phyloP scores from a whole-genome alignment of 2,797 vertebrate genomes.

The Cryptoprocta ferox region DNA sequence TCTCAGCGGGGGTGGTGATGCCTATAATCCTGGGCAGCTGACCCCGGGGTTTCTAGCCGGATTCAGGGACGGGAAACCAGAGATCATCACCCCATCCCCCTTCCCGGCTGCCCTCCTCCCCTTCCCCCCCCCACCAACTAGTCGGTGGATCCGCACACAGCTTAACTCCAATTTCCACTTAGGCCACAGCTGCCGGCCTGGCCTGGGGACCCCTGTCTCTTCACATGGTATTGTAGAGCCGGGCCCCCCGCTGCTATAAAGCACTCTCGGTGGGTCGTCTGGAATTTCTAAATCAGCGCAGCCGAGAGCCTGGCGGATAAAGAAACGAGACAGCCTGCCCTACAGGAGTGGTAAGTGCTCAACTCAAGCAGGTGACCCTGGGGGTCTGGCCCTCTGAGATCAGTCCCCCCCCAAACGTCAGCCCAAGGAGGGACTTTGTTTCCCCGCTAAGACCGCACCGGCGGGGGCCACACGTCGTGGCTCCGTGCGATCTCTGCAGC shows the following conservation, averaged over 20 bases:
- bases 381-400: neutral
- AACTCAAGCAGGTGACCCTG: neutral
- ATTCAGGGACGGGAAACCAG: neutral
- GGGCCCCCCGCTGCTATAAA: conserved; percentile 58
- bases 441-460: neutral
- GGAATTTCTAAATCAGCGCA: conserved; percentile 71
- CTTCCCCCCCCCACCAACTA: neutral
- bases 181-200: conserved; percentile 8
- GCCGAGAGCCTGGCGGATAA: conserved; percentile 42
- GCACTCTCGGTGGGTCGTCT: conserved; percentile 52
- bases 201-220: conserved; percentile 64
- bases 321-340: conserved; percentile 13
- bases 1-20: no score
- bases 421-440: neutral
- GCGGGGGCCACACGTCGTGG: fast-evolving
- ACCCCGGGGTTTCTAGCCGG: no score
- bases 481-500: neutral
- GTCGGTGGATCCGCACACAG: neutral
- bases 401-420: neutral
- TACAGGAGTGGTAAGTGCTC: neutral
- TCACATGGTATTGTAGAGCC: conserved; percentile 52
- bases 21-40: no score
- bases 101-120: neutral
- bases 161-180: conserved; percentile 57
- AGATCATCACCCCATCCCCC: neutral